Evolutionary conservation across 2,113 vertebrate species (phyloP), one percentile per base, ranked within the genome.

Genomic region (Nicator chloris): DNA sequence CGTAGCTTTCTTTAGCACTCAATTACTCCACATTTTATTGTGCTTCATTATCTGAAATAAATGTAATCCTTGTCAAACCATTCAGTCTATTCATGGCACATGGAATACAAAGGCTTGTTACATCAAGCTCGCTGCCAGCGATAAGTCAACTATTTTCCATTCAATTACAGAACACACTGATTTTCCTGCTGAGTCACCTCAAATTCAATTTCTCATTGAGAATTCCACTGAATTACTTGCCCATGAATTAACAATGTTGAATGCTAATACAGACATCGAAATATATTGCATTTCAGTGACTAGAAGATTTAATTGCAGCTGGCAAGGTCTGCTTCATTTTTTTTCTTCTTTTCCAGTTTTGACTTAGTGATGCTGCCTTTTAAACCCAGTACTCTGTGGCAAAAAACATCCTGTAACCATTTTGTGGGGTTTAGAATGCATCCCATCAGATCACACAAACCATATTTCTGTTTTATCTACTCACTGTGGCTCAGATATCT

Each of bases 101-200:
- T 5, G 35, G 30, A 35, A 70, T 42, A 49, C 66, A 71, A 75
- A 92, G 75, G 5, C 63, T 54, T 69, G 31, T 70, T 68, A 39
- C 64, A 81, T 60, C 86, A 82, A 68, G 83, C 72, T 57, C 49
- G 6, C 59, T 82, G 65, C 64, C 88, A 90, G 65, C 4, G 0
- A 91, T 85, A 95, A 72, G 83, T 59, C 93, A 84, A 75, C 93
- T 82, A 10, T 80, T 82, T 96, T 92, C 90, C 68, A 39, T 95
- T 86, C 92, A 92, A 56, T 93, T 95, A 93, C 31, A 86, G 53
- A 63, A 85, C 84, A 82, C 53, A 94, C 82, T n/a, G 79, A 47
- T 92, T 96, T 94, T 96, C 96, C 95, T 91, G 92, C 94, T 94
- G 96, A 84, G 82, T 96, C 90, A 92, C 92, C 80, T 95, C 87